Conservation (phyloP, 2,113 vertebrate genomes). For the Hippocampus comes region DNA sequence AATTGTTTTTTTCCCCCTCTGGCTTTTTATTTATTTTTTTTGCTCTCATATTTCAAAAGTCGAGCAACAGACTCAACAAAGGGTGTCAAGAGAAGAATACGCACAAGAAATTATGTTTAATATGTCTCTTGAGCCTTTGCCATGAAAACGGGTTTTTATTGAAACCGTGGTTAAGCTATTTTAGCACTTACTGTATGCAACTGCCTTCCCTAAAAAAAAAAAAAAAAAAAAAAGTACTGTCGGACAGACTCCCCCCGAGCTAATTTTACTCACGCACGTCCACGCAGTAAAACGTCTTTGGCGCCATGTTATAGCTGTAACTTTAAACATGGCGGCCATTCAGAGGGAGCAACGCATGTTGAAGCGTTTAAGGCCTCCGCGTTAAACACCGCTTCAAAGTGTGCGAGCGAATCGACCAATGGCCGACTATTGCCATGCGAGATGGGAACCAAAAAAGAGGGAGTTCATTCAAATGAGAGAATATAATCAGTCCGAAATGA, state of each 20-base stretch:
- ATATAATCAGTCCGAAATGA: slow-evolving; percentile 39
- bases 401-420: slow-evolving; percentile 38
- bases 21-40: too few species aligned
- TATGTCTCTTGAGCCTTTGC: background rate
- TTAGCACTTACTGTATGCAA: background rate
- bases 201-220: background rate
- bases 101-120: background rate
- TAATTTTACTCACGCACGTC: slow-evolving; percentile 30
- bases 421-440: slow-evolving; percentile 31
- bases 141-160: too few species aligned
- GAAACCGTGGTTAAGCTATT: background rate
- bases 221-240: background rate
- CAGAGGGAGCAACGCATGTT: slow-evolving; percentile 42
- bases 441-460: slow-evolving; percentile 15
- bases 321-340: slow-evolving; percentile 34
- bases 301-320: slow-evolving; percentile 39
- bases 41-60: too few species aligned
- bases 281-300: slow-evolving; percentile 40
- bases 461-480: slow-evolving; percentile 26
- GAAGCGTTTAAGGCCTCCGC: slow-evolving; percentile 46
- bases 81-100: background rate
- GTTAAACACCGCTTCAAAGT: slow-evolving; percentile 43
- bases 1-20: too few species aligned
- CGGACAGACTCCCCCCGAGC: background rate
- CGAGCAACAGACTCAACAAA: too few species aligned